Evolutionary conservation across 2,113 vertebrate species (phyloP), one percentile per base, ranked within the genome.

Genomic region (Stigmatopora argus): DNA sequence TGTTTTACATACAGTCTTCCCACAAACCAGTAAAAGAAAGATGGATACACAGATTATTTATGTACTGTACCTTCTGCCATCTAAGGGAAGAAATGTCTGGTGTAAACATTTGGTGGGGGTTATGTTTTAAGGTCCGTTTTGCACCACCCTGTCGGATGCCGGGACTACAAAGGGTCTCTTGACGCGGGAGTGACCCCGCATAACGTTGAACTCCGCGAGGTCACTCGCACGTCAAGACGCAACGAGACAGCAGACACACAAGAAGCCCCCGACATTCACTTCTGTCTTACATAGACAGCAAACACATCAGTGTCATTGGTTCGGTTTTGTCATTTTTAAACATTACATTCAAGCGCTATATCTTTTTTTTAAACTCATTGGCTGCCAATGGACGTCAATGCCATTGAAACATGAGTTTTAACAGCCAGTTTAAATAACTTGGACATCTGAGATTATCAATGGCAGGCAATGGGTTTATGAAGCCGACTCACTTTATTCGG

Each of bases 61-160:
- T 52, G n/a, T 52, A 3, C 51, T 49, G 48, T 49, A 19, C 17
- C 17, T n/a, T 49, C 48, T 19, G 48, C 15, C 10, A 12, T 53
- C 11, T 11, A 51, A 10, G 5, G 49, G 9, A 51, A 51, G 49
- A 18, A 19, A 52, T 26, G 11, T 5, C 52, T 26, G 19, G 52
- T 14, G 52, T 14, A 26, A 13, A 14, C 23, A 14, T 26, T 7
- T 21, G 52, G 52, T 14, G 12, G 21, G 49, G 49, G 45, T 14
- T n/a, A 12, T 21, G 9, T 59, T 69, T 70, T 78, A 58, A 17
- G 47, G 44, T 65, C 72, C 18, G 64, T 68, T 73, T 83, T 85
- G 79, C 83, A 84, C 79, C 81, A 72, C 76, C 70, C 73, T 79
- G 82, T 75, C 59, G 80, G 83, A 88, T 87, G 82, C 81, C 79